Base-by-base conservation (phyloP, 1,140 invertebrate genomes). In the Pinna nobilis region DNA sequence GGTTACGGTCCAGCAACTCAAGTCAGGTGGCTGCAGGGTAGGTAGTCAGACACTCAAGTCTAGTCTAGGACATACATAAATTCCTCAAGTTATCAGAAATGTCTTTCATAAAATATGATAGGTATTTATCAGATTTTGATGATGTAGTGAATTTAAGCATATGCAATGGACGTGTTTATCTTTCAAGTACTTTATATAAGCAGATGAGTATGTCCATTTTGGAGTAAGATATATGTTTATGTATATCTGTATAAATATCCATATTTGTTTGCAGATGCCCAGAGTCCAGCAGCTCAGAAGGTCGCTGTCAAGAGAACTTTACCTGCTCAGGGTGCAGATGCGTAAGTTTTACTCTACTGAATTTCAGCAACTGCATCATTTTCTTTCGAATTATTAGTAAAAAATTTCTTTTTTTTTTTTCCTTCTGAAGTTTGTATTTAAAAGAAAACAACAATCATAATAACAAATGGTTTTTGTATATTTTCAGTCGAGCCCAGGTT, bases 1-100 rank as follows among this genome's bases (percentile, higher is more conserved):
- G 97, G 94, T 95, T 47, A 1, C 20, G 3, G 20, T 18, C 15
- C 20, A n/a, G n/a, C n/a, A n/a, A n/a, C n/a, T n/a, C n/a, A n/a
- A n/a, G n/a, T n/a, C n/a, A n/a, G n/a, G n/a, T n/a, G n/a, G n/a
- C n/a, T n/a, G n/a, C n/a, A n/a, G n/a, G n/a, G n/a, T n/a, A n/a
- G n/a, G n/a, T n/a, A n/a, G n/a, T n/a, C n/a, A n/a, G n/a, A n/a
- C n/a, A n/a, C n/a, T n/a, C n/a, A n/a, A n/a, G n/a, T n/a, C n/a
- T n/a, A n/a, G n/a, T n/a, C n/a, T n/a, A n/a, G n/a, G n/a, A n/a
- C n/a, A n/a, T n/a, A n/a, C n/a, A n/a, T n/a, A n/a, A n/a, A n/a
- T n/a, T n/a, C n/a, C n/a, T n/a, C n/a, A n/a, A n/a, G n/a, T n/a
- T n/a, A n/a, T n/a, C n/a, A n/a, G n/a, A n/a, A n/a, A n/a, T n/a